These are phyloP conservation scores for Periparus ater DNA, from an alignment of 2,797 vertebrate genomes.

Conservation along the genomic window DNA sequence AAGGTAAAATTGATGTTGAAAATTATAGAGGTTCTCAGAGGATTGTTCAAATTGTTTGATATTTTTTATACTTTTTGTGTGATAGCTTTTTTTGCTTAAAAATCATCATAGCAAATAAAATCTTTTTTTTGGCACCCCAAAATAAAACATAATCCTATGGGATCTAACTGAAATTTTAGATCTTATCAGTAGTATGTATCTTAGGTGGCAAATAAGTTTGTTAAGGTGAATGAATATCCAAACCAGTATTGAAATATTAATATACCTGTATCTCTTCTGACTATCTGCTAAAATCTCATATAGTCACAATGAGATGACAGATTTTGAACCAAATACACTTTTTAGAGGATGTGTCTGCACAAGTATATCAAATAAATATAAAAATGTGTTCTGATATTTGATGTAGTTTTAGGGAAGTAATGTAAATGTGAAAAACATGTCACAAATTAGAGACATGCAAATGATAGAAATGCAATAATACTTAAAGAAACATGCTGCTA, in stretches of 20 bases:
- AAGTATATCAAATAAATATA: background rate
- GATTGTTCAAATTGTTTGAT: slow-evolving; percentile 23
- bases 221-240: background rate
- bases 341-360: background rate
- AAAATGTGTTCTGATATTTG: background rate
- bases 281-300: background rate
- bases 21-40: slow-evolving; percentile 23
- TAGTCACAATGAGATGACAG: background rate
- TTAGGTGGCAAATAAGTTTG: background rate
- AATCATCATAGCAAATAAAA: background rate
- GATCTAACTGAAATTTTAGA: slow-evolving; percentile 28
- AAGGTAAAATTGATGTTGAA: slow-evolving; percentile 13
- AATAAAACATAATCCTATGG: background rate
- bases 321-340: background rate
- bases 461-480: background rate
- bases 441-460: background rate
- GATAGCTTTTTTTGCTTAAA: background rate
- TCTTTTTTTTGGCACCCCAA: background rate
- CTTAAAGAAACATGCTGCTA: background rate
- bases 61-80: background rate
- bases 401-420: background rate
- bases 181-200: background rate
- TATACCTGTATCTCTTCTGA: background rate
- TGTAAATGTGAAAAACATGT: background rate
- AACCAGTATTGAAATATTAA: background rate